Percentiles rank a stretch among this genome's conserved stretches.
Conservation (phyloP, 2,113 vertebrate genomes). For the Apistogramma diplotaenia region DNA sequence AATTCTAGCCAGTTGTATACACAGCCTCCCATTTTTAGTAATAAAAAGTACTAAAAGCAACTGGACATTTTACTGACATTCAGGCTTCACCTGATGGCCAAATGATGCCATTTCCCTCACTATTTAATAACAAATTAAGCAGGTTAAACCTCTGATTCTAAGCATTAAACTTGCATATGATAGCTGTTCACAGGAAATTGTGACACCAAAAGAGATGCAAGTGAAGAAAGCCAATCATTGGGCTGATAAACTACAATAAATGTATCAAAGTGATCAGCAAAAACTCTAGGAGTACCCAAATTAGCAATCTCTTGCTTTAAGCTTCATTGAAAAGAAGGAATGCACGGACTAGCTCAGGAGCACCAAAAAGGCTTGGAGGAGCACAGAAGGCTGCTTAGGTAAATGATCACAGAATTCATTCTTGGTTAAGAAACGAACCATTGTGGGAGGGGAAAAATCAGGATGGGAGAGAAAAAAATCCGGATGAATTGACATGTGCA, state of each 20-base stretch:
- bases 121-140: not conserved
- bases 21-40: not conserved
- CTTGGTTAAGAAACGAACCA: not conserved
- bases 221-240: not conserved
- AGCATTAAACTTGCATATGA: not conserved
- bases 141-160: too few species aligned
- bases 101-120: not conserved
- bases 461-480: rapidly evolving
- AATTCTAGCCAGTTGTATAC: not conserved
- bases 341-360: not conserved
- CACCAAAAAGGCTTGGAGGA: not conserved
- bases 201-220: not conserved
- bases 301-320: not conserved
- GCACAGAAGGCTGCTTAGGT: not conserved
- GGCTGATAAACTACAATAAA: not conserved
- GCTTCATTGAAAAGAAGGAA: not conserved
- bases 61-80: not conserved
- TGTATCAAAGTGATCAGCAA: not conserved
- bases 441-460: not conserved
- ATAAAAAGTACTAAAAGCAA: not conserved
- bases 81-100: not conserved
- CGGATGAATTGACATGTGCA: not conserved
- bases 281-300: too few species aligned
- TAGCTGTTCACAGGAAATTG: not conserved
- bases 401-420: not conserved